phyloP scores from a whole-genome alignment of 2,888 invertebrate species.

The Apoda limacodes region DNA sequence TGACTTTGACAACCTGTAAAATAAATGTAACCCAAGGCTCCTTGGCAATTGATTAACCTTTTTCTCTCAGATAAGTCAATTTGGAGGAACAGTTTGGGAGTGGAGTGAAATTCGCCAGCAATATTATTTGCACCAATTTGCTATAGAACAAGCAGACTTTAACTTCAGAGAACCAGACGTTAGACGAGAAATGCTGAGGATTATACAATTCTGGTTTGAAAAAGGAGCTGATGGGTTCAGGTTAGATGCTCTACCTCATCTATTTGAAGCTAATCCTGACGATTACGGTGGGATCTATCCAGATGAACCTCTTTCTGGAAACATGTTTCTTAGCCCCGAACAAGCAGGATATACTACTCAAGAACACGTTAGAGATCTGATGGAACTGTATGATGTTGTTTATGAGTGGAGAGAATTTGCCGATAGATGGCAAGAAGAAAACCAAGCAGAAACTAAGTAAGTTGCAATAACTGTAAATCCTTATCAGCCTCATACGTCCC shows the following conservation, averaged over 20 bases:
- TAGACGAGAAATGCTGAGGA: conserved; percentile 60
- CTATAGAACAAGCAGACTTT: conserved; percentile 72
- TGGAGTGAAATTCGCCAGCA: conserved; percentile 72
- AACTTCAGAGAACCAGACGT: conserved; percentile 72
- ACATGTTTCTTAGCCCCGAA: conserved; percentile 45
- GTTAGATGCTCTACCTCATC: conserved; percentile 72
- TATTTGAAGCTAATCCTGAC: conserved; percentile 57
- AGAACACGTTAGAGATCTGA: conserved; percentile 69
- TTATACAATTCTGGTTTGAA: conserved; percentile 78
- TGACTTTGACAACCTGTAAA: too few species aligned
- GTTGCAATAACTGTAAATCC: too few species aligned
- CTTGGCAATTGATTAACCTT: too few species aligned
- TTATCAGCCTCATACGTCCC: too few species aligned
- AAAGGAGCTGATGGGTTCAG: conserved; percentile 82
- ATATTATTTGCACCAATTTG: conserved; percentile 77
- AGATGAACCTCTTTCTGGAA: conserved; percentile 57
- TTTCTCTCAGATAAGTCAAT: conserved; percentile 61
- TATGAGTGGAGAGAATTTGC: conserved; percentile 66
- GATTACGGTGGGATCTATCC: conserved; percentile 37
- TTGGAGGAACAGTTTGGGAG: conserved; percentile 75
- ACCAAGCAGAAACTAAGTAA: conserved; percentile 46
- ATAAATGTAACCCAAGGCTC: too few species aligned
- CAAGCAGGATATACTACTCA: conserved; percentile 69
- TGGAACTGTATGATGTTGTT: conserved; percentile 62
- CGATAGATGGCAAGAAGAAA: conserved; percentile 45